Base-by-base conservation (phyloP, 2,888 invertebrate genomes). In the Apodemia hepburni region DNA sequence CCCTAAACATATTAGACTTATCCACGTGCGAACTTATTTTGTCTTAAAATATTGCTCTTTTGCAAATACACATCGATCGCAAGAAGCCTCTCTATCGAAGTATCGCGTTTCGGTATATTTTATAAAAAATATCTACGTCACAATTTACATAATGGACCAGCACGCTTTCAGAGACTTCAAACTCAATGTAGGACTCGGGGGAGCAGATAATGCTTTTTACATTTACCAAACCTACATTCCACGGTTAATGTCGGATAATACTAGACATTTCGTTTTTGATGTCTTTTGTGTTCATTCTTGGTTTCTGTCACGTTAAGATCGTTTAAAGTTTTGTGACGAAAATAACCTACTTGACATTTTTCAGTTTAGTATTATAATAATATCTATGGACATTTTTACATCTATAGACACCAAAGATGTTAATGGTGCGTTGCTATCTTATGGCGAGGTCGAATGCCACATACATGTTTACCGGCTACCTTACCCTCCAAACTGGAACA, bases 191-290 rank as follows among this genome's bases (percentile, higher is more conserved):
- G 74, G 77, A 67, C 80, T 76, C 70, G 64, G 71, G 80, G 79
- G 80, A 79, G 68, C 71, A 75, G 78, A 80, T 82, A 82, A 84
- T 81, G 76, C 77, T 75, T 74, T 75, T 75, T 77, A 72, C 76
- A 74, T 81, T 78, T 78, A 74, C 76, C 71, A 73, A 74, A 67
- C 70, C 71, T 75, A 75, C 74, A 70, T 68, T 69, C 66, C 63
- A 65, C 59, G 70, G 70, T 70, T 73, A 74, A 71, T 65, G 65
- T 61, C 66, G 68, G 72, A 71, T 71, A 70, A 72, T 66, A 66
- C 69, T 62, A 68, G 65, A 61, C 63, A 64, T 54, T 49, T 49
- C 18, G 22, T 12, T 54, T 42, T n/a, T 42, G n/a, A 42, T n/a
- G 42, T 42, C 42, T 42, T 38, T 42, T 42, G 42, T 42, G n/a